Evolutionary conservation across 2,797 vertebrate species (phyloP).

Genomic region (Acropternis orthonyx): DNA sequence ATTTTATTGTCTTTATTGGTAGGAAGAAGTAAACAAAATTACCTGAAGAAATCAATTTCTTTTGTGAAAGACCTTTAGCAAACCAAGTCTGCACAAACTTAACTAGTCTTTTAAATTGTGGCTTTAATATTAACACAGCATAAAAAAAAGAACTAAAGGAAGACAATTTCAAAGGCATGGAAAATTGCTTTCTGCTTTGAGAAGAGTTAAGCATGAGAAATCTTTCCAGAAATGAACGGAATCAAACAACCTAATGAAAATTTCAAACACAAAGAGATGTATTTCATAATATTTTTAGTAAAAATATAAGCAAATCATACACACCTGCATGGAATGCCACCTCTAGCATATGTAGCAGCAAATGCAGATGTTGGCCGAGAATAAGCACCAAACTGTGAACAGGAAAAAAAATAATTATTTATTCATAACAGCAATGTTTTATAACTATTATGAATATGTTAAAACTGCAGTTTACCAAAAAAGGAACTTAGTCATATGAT

Average conservation of each 20-base stretch:
- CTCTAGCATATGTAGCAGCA: slow-evolving; percentile 79
- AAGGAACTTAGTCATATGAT: neutral
- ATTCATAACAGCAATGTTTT: neutral
- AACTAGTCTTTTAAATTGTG: neutral
- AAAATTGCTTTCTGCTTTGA: neutral
- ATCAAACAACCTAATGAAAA: neutral
- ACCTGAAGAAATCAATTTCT: neutral
- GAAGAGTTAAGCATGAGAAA: neutral
- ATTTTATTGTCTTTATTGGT: neutral
- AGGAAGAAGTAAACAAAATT: neutral
- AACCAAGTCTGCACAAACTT: neutral
- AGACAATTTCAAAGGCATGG: neutral
- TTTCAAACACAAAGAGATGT: neutral
- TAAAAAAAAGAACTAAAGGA: neutral
- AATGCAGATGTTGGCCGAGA: slow-evolving; percentile 73
- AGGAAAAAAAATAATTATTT: neutral
- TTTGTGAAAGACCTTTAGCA: neutral
- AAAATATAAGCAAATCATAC: neutral
- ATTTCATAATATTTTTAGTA: neutral
- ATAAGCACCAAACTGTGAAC: slow-evolving; percentile 73
- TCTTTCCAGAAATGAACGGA: neutral
- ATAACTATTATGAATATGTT: neutral
- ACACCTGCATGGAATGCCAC: slow-evolving; percentile 83
- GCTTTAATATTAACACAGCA: neutral
- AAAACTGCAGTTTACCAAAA: neutral